These are phyloP conservation scores for Acheta domesticus DNA, from an alignment of 2,888 invertebrate species.

Conservation along the genomic window DNA sequence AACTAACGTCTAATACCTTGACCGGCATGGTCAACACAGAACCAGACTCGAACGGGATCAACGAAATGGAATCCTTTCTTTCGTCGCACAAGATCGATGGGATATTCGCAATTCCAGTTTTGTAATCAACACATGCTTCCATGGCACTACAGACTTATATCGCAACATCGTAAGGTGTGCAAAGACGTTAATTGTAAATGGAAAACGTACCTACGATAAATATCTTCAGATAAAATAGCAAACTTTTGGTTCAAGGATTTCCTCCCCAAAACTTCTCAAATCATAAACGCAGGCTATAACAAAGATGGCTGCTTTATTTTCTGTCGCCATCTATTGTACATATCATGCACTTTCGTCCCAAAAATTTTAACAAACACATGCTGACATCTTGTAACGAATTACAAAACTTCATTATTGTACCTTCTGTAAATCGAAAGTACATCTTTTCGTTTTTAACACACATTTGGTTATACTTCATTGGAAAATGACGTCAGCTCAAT, in stretches of 20 bases:
- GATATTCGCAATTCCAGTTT: neutral
- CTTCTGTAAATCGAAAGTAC: too few species aligned
- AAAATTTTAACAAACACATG: neutral
- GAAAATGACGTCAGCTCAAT: too few species aligned
- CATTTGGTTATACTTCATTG: too few species aligned
- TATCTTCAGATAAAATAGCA: conserved; percentile 23
- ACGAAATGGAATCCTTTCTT: conserved; percentile 35
- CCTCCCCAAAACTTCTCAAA: conserved; percentile 32
- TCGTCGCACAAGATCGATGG: conserved; percentile 34
- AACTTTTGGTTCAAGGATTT: conserved; percentile 28
- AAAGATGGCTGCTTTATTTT: conserved; percentile 37
- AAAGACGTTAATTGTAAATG: neutral
- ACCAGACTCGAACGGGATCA: conserved; percentile 26
- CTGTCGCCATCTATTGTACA: conserved; percentile 36
- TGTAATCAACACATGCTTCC: neutral
- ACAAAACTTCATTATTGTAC: too few species aligned
- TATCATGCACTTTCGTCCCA: conserved; percentile 31
- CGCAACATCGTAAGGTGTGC: neutral
- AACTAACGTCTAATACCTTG: too few species aligned
- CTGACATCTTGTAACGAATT: conserved; percentile 24
- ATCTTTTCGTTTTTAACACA: too few species aligned
- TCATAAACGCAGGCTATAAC: conserved; percentile 35
- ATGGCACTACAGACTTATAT: neutral
- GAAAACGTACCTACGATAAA: conserved; percentile 20
- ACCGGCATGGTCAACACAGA: conserved; percentile 33